Conservation (phyloP, 2,888 invertebrate species). For the Nipponacmea schrenckii region DNA sequence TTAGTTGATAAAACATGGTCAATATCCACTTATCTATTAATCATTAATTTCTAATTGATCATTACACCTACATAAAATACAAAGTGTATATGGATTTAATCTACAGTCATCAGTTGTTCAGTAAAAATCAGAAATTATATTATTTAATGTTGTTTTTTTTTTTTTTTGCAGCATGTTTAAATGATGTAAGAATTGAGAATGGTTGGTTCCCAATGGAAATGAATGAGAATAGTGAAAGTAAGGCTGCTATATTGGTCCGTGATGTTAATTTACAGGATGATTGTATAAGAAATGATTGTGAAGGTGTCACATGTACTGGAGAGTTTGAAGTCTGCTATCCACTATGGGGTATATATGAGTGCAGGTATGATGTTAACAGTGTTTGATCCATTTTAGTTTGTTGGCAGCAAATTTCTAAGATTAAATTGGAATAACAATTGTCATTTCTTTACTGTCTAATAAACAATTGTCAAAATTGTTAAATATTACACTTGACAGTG, state of each 20-base stretch:
- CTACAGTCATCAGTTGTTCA: too few species aligned
- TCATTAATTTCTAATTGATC: too few species aligned
- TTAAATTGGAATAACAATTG: neutral
- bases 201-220: conserved; percentile 86
- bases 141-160: too few species aligned
- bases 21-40: too few species aligned
- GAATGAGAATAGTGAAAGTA: conserved; percentile 70
- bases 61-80: too few species aligned
- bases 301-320: conserved; percentile 31
- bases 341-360: conserved; percentile 96
- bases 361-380: conserved; percentile 77
- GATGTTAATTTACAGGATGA: conserved; percentile 89
- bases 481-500: too few species aligned
- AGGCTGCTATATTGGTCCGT: conserved; percentile 95
- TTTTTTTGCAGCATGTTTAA: conserved; percentile 76
- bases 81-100: too few species aligned
- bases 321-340: conserved; percentile 92
- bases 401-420: neutral
- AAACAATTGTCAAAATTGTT: too few species aligned
- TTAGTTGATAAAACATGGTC: too few species aligned
- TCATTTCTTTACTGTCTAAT: too few species aligned
- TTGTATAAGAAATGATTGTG: conserved; percentile 79
- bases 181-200: conserved; percentile 89
- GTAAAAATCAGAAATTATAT: too few species aligned
- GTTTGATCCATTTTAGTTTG: neutral